A percentile compares a stretch with the other conserved stretches of the same genome.
Conservation (phyloP, 2,888 invertebrate genomes). For the Tipula vernalis region DNA sequence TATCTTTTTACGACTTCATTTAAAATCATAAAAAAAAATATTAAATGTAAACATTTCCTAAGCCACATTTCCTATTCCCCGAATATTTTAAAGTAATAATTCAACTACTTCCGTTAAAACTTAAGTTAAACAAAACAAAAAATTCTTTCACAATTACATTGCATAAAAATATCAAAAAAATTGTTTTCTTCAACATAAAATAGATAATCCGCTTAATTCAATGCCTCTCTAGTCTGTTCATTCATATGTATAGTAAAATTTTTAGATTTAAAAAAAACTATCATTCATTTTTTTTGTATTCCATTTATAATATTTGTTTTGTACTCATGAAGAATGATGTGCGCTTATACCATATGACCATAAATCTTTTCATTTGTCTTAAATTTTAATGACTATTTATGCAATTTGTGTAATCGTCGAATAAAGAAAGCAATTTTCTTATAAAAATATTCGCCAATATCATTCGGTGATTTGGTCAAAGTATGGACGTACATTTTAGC, state of each 20-base stretch:
- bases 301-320: neutral
- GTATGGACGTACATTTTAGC: neutral
- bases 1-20: neutral
- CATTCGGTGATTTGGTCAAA: neutral
- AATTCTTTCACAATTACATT: neutral
- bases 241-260: neutral
- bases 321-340: neutral
- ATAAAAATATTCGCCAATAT: neutral
- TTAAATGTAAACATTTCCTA: neutral
- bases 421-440: neutral
- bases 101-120: neutral
- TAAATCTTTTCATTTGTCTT: neutral
- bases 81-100: neutral
- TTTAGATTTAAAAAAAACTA: neutral
- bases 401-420: neutral
- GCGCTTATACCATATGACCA: neutral
- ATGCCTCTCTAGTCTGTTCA: neutral
- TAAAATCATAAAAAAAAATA: neutral
- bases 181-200: neutral
- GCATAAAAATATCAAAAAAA: neutral
- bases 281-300: neutral
- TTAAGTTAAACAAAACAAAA: neutral
- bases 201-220: neutral
- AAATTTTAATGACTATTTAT: neutral
- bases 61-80: neutral